phyloP scores from a whole-genome alignment of 1,140 invertebrate genomes.

The Gryllus bimaculatus region DNA sequence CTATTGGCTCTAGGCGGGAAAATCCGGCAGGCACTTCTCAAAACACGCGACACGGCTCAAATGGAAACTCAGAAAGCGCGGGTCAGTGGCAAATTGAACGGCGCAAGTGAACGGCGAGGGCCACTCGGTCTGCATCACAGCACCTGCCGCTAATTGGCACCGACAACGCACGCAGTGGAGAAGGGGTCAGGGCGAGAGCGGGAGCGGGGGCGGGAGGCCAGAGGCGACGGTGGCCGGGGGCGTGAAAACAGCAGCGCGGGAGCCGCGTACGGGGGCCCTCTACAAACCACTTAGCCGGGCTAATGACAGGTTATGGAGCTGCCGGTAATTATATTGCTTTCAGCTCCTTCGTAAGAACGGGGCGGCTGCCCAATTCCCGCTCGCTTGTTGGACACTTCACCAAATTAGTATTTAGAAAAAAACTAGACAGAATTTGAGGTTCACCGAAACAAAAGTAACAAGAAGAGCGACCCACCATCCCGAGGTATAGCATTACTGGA shows the following conservation, averaged over 20 bases:
- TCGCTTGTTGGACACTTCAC: neutral
- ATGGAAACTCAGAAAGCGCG: too few species aligned
- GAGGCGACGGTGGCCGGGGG: too few species aligned
- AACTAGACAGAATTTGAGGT: neutral
- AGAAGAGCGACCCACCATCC: neutral
- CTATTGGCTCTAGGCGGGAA: too few species aligned
- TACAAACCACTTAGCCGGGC: neutral
- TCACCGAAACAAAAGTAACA: neutral
- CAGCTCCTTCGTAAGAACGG: neutral
- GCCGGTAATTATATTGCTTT: neutral
- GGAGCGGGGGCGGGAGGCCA: too few species aligned
- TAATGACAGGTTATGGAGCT: constrained; percentile 4
- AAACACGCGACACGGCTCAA: too few species aligned
- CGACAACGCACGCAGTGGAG: too few species aligned
- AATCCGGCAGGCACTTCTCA: too few species aligned
- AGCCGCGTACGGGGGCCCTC: neutral
- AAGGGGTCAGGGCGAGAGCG: neutral
- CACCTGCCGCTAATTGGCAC: too few species aligned
- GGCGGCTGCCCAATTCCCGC: neutral
- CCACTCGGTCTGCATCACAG: too few species aligned
- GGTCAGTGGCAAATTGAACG: too few species aligned
- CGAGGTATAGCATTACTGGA: constrained; percentile 3
- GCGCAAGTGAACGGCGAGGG: too few species aligned
- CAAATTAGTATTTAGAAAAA: constrained; percentile 1
- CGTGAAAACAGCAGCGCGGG: neutral